Conservation (phyloP, 2,888 invertebrate genomes). For the Unio delphinus region DNA sequence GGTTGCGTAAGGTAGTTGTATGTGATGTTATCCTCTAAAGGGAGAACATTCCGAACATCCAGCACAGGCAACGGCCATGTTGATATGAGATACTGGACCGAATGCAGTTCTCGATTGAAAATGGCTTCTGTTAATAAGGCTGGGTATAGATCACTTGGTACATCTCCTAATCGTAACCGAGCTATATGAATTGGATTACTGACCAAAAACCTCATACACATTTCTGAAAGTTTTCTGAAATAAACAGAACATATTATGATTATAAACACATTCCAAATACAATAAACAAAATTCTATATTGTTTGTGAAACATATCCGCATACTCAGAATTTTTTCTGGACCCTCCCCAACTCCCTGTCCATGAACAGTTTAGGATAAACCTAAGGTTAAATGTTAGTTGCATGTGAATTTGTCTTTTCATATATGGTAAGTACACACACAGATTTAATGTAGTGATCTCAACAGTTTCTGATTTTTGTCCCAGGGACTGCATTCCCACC, state of each 20-base stretch:
- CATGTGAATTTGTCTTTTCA: too few species aligned
- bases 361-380: too few species aligned
- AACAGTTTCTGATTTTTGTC: too few species aligned
- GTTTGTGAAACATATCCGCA: too few species aligned
- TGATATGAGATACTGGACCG: conserved; percentile 58
- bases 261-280: too few species aligned
- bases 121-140: conserved; percentile 59
- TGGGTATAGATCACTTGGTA: conserved; percentile 59
- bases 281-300: too few species aligned
- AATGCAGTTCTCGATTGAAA: conserved; percentile 52
- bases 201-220: conserved; percentile 54
- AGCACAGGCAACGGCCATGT: conserved; percentile 57
- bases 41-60: conserved; percentile 52
- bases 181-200: conserved; percentile 34
- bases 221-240: conserved; percentile 49
- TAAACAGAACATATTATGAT: not conserved
- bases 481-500: too few species aligned
- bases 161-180: conserved; percentile 7
- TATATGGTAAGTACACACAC: too few species aligned
- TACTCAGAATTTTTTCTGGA: too few species aligned
- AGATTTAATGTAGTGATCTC: too few species aligned
- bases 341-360: too few species aligned
- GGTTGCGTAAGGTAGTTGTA: conserved; percentile 55
- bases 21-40: conserved; percentile 53
- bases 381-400: too few species aligned